phyloP scores from a whole-genome alignment of 2,113 vertebrate species.

The Callipepla californica region DNA sequence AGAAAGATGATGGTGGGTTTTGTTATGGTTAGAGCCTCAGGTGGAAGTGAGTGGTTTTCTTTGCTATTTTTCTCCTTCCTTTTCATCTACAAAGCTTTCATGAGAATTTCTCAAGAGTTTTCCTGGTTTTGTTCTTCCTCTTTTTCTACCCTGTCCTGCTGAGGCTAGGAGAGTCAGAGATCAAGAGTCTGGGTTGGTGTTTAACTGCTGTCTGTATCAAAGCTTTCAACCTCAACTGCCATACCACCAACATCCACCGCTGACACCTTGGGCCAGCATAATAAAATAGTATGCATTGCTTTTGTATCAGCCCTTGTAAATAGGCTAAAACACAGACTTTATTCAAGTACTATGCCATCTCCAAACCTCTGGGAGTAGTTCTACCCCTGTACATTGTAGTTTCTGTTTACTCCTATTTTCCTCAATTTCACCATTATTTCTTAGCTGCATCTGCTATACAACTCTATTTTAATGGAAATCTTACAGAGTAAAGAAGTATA shows the following conservation, averaged over 20 bases:
- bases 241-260: too few relatives aligned
- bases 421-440: neutral
- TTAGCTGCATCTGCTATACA: neutral
- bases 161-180: rapidly evolving
- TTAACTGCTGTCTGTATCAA: neutral
- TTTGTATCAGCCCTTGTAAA: neutral
- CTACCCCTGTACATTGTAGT: neutral
- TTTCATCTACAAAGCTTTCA: neutral
- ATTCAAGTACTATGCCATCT: neutral
- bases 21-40: neutral
- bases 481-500: neutral
- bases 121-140: neutral
- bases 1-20: neutral
- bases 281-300: too few relatives aligned
- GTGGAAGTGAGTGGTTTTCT: rapidly evolving
- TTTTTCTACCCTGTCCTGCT: neutral
- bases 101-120: neutral
- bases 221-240: neutral
- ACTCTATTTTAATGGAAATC: neutral
- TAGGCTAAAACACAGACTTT: neutral
- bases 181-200: neutral
- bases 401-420: neutral
- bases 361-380: neutral
- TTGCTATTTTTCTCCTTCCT: neutral
- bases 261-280: too few relatives aligned